Base-by-base conservation (phyloP, 2,797 vertebrate genomes). In the Varecia variegata region DNA sequence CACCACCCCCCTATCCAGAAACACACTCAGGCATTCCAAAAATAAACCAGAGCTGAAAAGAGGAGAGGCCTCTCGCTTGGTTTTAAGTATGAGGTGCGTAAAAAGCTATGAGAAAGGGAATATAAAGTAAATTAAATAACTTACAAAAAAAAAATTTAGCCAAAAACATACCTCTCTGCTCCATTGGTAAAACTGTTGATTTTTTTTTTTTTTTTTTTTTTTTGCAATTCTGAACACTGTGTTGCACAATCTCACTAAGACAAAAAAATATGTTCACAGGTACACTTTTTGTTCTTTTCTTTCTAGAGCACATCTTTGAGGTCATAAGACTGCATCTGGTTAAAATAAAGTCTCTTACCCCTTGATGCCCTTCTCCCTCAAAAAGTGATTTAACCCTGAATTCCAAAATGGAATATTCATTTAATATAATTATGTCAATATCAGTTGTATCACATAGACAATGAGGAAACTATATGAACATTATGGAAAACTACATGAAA, bases 11-110 rank as follows among this genome's bases (percentile, higher is more conserved):
- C 73, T 50, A 96, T 74, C 52, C 45, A 95, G 95, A 97, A 96
- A 96, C 93, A 97, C 80, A 97, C 54, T 97, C 94, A 95, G 35
- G 82, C 95, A 97, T 96, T 98, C 95, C 95, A 97, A 97, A 97
- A 97, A 96, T 97, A 96, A 96, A 91, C 79, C 90, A 93, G 81
- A 97, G 96, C 73, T 96, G 90, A 97, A 96, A 88, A 96, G 50
- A 97, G 93, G 90, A 96, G 50, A 97, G 93, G 90, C 92, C 93
- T 97, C 82, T 98, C 62, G 90, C 71, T 97, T 97, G 92, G 93
- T 93, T 97, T 97, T 97, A 97, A 97, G 18, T 96, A 97, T 88
- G 92, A 96, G 89, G 77, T 62, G 90, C 95, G 94, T 96, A 97
- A 98, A 98, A 96, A 97, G 71, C 65, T 95, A 94, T 60, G 54